Percentiles rank a stretch among this genome's conserved stretches.
Evolutionary conservation across 2,113 vertebrate genomes (phyloP).

Genomic region (Arothron firmamentum): DNA sequence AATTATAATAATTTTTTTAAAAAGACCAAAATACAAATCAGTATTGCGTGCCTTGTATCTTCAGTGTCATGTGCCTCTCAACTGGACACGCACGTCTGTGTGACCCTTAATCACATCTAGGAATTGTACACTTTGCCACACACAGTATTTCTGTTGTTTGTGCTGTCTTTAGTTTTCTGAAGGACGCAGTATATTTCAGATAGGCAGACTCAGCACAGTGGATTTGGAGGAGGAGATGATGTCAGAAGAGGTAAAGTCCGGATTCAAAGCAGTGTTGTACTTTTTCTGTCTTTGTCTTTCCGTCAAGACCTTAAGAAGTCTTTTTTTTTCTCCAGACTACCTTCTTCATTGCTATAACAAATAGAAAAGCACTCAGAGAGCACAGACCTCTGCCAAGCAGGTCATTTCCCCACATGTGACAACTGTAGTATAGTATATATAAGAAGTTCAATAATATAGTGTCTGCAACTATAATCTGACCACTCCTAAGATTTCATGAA

Average conservation of each 20-base stretch:
- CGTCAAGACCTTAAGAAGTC: not conserved
- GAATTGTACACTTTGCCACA: not conserved
- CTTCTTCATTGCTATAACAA: not conserved
- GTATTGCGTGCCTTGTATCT: no score
- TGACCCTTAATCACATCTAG: conserved; percentile 1
- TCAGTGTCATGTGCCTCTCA: not conserved
- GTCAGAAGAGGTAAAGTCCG: conserved; percentile 72
- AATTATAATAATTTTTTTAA: no score
- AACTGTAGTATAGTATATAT: no score
- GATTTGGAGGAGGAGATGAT: conserved; percentile 84
- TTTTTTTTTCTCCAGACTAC: not conserved
- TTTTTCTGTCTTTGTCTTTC: conserved; percentile 29
- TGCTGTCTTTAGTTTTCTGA: conserved; percentile 73
- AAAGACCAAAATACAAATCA: no score
- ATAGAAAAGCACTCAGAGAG: no score
- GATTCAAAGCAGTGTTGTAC: not conserved
- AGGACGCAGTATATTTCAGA: conserved; percentile 72
- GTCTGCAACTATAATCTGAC: not conserved
- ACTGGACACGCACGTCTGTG: conserved; percentile 1
- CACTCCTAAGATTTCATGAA: not conserved
- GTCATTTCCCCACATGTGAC: no score
- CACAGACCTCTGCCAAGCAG: no score
- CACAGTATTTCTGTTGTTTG: conserved; percentile 45
- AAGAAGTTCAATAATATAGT: not conserved
- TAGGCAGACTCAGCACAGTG: conserved; percentile 88